Conservation (phyloP, 1,140 invertebrate genomes). For the Drosophila baimaii region DNA sequence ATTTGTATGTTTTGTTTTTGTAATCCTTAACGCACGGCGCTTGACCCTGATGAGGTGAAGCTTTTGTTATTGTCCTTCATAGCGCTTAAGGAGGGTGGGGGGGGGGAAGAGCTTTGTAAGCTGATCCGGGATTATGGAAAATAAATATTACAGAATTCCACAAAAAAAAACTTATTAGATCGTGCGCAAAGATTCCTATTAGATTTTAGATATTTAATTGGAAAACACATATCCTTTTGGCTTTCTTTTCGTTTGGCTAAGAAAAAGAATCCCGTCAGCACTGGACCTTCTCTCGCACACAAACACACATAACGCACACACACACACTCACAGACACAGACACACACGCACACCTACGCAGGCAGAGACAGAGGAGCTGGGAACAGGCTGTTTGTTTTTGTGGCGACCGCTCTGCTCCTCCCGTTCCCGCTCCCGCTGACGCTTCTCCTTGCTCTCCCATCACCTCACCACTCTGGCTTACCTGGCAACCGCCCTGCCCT, state of each 20-base stretch:
- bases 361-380: background rate
- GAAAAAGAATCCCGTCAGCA: slow-evolving; percentile 6
- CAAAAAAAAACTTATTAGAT: background rate
- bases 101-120: background rate
- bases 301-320: slow-evolving; percentile 4
- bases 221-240: background rate
- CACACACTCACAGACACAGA: slow-evolving; percentile 21
- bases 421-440: slow-evolving; percentile 1
- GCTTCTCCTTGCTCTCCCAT: too few species aligned
- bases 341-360: slow-evolving; percentile 20
- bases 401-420: slow-evolving; percentile 26
- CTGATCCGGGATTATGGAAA: background rate
- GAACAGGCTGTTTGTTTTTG: slow-evolving; percentile 41
- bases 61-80: background rate
- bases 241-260: slow-evolving; percentile 1
- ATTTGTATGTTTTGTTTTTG: too few species aligned
- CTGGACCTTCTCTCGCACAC: slow-evolving; percentile 17
- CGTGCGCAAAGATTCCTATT: background rate
- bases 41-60: background rate
- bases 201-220: too few species aligned
- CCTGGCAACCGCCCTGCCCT: slow-evolving; percentile 33
- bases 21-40: too few species aligned
- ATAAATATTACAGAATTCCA: background rate
- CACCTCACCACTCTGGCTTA: too few species aligned
- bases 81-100: background rate